Conservation (phyloP, 2,797 vertebrate genomes). For the Tympanoctomys barrerae region DNA sequence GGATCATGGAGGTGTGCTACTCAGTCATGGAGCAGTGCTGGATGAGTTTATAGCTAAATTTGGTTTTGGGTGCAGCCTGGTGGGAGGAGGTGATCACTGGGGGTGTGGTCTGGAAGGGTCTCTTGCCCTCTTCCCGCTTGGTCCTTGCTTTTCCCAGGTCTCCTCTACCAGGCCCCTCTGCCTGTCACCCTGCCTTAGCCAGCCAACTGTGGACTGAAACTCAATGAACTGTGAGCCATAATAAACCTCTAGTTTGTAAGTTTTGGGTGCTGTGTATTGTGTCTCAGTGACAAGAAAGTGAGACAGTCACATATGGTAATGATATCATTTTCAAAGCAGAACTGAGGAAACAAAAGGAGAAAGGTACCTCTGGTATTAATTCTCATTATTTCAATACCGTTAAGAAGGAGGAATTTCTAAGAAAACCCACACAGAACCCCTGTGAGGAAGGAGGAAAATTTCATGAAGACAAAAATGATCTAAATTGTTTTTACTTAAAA, state of each 20-base stretch:
- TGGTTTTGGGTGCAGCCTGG: neutral
- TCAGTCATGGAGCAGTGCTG: neutral
- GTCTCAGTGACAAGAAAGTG: neutral
- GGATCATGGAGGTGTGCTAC: neutral
- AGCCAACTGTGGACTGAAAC: neutral
- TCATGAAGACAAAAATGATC: neutral
- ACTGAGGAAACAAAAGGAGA: slow-evolving; percentile 62
- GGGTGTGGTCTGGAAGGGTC: neutral
- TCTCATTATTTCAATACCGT: slow-evolving; percentile 65
- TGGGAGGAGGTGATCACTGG: neutral
- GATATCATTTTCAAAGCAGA: slow-evolving; percentile 61
- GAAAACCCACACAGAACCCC: slow-evolving; percentile 72
- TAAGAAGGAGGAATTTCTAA: slow-evolving; percentile 65
- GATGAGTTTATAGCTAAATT: neutral
- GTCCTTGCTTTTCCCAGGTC: neutral
- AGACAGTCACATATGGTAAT: neutral
- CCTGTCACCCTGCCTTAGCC: neutral
- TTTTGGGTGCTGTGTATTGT: neutral
- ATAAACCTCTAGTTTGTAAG: neutral
- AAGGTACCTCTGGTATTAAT: slow-evolving; percentile 50
- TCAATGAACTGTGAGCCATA: neutral
- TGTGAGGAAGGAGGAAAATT: slow-evolving; percentile 25
- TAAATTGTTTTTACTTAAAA: slow-evolving; percentile 63
- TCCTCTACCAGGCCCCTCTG: neutral
- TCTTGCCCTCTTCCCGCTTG: neutral